These are phyloP conservation scores for Strix aluco DNA, from an alignment of 2,113 vertebrate genomes.

Conservation along the genomic window DNA sequence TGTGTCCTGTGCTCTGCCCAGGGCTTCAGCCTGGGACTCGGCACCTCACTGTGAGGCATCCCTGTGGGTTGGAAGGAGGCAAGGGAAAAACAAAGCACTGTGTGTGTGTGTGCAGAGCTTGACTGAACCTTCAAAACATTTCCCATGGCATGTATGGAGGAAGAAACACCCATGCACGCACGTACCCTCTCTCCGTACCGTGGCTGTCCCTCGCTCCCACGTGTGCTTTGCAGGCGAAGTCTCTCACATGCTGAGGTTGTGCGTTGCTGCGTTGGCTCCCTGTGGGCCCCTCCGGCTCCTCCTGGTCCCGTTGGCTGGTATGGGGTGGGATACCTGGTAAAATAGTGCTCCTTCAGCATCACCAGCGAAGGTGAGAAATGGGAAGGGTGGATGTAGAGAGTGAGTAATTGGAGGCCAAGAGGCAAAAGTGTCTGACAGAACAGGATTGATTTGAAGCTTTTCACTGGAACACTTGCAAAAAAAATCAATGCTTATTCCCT, in stretches of 20 bases:
- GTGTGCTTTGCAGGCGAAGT: accelerated
- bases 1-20: not conserved
- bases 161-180: not conserved
- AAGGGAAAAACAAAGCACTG: not conserved
- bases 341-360: not conserved
- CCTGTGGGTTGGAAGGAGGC: not conserved
- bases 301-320: accelerated
- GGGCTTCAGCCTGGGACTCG: not conserved
- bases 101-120: not conserved
- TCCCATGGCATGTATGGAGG: not conserved
- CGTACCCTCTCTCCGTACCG: accelerated
- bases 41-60: not conserved
- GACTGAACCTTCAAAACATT: not conserved
- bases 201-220: not conserved
- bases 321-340: not conserved
- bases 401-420: slow-evolving; percentile 62
- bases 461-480: slow-evolving; percentile 51
- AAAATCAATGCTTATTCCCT: slow-evolving; percentile 66
- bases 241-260: not conserved
- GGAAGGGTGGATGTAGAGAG: not conserved
- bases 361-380: not conserved
- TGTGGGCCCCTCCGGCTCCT: accelerated
- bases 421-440: slow-evolving; percentile 45
- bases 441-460: slow-evolving; percentile 66
- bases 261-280: accelerated